Conservation (phyloP, 2,888 invertebrate species). For the Arctia plantaginis region DNA sequence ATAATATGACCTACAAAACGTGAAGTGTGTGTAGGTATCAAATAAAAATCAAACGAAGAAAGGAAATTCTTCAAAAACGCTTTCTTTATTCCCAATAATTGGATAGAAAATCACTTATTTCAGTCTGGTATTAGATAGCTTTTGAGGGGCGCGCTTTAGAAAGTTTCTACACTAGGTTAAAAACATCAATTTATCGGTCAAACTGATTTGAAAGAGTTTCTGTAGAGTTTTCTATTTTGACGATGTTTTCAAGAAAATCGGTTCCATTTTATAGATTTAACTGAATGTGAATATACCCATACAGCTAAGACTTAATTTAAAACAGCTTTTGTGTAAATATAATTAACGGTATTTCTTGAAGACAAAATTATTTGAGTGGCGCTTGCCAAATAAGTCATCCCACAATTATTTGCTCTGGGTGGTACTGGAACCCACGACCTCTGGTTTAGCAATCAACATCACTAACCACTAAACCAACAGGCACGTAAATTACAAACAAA, state of each 20-base stretch:
- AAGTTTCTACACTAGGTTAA: slow-evolving; percentile 36
- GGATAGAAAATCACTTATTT: slow-evolving; percentile 18
- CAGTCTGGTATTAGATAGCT: not conserved
- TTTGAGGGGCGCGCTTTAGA: slow-evolving; percentile 23
- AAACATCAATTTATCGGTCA: slow-evolving; percentile 75
- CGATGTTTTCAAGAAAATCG: slow-evolving; percentile 35
- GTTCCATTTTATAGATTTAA: slow-evolving; percentile 29
- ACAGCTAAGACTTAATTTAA: not conserved
- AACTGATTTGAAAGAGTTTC: slow-evolving; percentile 62
- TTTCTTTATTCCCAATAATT: slow-evolving; percentile 1
- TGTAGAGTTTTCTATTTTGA: slow-evolving; percentile 28
- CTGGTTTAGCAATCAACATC: too few relatives aligned
- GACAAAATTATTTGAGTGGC: too few relatives aligned
- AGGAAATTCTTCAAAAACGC: slow-evolving; percentile 2
- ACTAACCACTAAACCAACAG: too few relatives aligned
- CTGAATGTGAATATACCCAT: not conserved
- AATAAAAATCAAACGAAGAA: not conserved
- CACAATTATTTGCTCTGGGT: too few relatives aligned
- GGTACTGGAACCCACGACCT: too few relatives aligned
- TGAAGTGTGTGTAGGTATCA: too few relatives aligned
- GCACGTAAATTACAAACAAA: not conserved
- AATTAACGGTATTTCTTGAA: too few relatives aligned
- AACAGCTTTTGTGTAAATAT: not conserved
- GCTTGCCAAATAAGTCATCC: too few relatives aligned
- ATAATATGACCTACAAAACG: not conserved